Evolutionary conservation across 2,888 invertebrate genomes (phyloP).

Genomic region (Caenorhabditis wallacei): DNA sequence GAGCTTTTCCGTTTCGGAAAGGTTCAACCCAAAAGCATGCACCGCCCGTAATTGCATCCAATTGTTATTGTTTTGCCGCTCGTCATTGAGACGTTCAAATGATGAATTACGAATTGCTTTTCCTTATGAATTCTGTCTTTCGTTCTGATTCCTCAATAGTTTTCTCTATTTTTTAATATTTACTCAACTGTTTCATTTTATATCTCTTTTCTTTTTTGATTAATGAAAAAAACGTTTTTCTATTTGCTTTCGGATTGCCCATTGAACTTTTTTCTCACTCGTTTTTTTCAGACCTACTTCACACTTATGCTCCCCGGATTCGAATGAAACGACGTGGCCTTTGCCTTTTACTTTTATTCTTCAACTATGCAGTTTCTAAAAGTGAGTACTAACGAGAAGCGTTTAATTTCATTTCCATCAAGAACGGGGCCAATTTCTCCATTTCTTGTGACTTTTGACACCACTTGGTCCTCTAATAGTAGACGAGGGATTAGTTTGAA

Average conservation of each 20-base stretch:
- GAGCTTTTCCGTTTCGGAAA: conserved; percentile 34
- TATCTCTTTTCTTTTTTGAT: conserved; percentile 1
- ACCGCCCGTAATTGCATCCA: conserved; percentile 56
- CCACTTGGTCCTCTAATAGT: conserved; percentile 17
- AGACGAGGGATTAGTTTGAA: conserved; percentile 28
- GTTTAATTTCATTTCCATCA: conserved; percentile 61
- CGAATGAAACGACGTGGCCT: conserved; percentile 61
- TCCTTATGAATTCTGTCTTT: conserved; percentile 28
- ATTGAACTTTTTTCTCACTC: conserved; percentile 14
- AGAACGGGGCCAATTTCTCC: conserved; percentile 37
- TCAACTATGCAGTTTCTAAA: conserved; percentile 41
- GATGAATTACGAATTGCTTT: conserved; percentile 59
- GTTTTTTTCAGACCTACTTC: conserved; percentile 27
- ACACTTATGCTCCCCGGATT: conserved; percentile 48
- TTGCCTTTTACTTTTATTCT: conserved; percentile 42
- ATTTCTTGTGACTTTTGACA: conserved; percentile 52
- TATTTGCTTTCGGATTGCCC: conserved; percentile 6
- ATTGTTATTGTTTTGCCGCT: conserved; percentile 60
- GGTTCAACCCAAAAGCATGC: conserved; percentile 45
- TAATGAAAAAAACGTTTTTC: conserved; percentile 41
- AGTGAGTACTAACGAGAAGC: conserved; percentile 51
- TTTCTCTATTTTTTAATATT: conserved; percentile 22
- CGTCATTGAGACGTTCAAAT: conserved; percentile 47
- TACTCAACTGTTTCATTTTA: conserved; percentile 49
- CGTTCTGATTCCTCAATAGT: conserved; percentile 18